Conservation (phyloP, 2,797 vertebrate genomes). For the Hephaestus fuliginosus region DNA sequence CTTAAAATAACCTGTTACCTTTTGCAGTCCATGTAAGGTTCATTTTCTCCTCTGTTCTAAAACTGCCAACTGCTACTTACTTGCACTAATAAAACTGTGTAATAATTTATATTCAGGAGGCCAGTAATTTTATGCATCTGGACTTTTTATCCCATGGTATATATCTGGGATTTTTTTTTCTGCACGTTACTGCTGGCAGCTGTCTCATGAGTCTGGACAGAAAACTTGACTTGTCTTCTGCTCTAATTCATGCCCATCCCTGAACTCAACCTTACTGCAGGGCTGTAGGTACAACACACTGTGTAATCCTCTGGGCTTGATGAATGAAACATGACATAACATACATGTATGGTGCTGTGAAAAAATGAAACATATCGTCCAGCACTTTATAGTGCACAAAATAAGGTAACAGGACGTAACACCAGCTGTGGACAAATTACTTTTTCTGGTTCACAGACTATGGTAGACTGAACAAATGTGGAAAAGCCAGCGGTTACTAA, state of each 20-base stretch:
- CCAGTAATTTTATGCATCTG: constrained; percentile 1
- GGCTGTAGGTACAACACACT: constrained; percentile 51
- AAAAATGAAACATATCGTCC: constrained; percentile 38
- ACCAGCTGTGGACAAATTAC: constrained; percentile 38
- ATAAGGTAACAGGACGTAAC: constrained; percentile 16
- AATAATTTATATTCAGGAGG: constrained; percentile 1
- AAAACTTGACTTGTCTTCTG: constrained; percentile 72
- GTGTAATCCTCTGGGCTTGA: constrained; percentile 54
- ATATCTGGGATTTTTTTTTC: constrained; percentile 14
- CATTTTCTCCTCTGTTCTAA: neutral
- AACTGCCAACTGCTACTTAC: neutral
- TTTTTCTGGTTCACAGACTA: constrained; percentile 26
- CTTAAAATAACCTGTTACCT: no score
- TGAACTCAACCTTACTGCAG: constrained; percentile 41
- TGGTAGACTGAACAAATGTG: neutral
- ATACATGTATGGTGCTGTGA: constrained; percentile 18
- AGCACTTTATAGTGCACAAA: constrained; percentile 15
- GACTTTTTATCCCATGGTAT: constrained; percentile 29
- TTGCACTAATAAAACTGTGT: neutral
- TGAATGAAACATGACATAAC: constrained; percentile 50
- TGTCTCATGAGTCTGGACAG: constrained; percentile 47
- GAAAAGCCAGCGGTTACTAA: neutral
- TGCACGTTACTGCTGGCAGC: constrained; percentile 46
- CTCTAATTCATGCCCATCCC: constrained; percentile 73
- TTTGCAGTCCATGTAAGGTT: neutral